These are phyloP conservation scores for Ormyrus nitidulus DNA, from an alignment of 2,888 invertebrate species.

Conservation along the genomic window DNA sequence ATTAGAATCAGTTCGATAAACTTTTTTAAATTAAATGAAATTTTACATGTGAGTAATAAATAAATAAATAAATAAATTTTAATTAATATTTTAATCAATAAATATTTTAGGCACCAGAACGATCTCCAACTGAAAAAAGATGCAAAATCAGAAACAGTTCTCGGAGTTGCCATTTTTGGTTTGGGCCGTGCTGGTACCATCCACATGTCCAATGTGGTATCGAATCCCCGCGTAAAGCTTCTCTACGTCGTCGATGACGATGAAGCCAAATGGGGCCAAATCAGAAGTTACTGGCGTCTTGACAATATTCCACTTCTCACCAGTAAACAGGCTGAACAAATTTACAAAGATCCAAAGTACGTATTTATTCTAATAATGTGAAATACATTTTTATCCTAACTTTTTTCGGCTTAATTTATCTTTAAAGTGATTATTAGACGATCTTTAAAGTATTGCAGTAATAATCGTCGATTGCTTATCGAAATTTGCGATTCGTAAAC, in stretches of 20 bases:
- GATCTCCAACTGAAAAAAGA: slow-evolving; percentile 71
- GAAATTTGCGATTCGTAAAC: too few relatives aligned
- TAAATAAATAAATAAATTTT: background rate
- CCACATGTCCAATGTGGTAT: slow-evolving; percentile 77
- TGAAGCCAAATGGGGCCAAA: slow-evolving; percentile 73
- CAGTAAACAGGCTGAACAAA: slow-evolving; percentile 75
- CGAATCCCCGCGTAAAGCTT: slow-evolving; percentile 76
- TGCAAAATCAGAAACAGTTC: slow-evolving; percentile 62
- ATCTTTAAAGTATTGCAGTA: too few relatives aligned
- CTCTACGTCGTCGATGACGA: slow-evolving; percentile 79
- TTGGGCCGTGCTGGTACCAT: slow-evolving; percentile 80
- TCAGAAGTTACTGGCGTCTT: slow-evolving; percentile 77
- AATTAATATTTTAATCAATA: background rate
- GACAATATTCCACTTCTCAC: slow-evolving; percentile 76
- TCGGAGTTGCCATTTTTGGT: slow-evolving; percentile 79
- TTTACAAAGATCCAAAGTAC: slow-evolving; percentile 79
- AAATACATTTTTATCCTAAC: too few relatives aligned
- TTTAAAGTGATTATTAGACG: too few relatives aligned
- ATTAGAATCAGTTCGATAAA: background rate
- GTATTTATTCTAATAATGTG: slow-evolving; percentile 50
- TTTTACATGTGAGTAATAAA: background rate
- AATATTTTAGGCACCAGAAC: slow-evolving; percentile 73
- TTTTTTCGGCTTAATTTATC: too few relatives aligned
- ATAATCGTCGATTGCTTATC: too few relatives aligned
- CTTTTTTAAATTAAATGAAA: background rate